Conservation (phyloP, 2,113 vertebrate genomes). For the Aplodontia rufa region DNA sequence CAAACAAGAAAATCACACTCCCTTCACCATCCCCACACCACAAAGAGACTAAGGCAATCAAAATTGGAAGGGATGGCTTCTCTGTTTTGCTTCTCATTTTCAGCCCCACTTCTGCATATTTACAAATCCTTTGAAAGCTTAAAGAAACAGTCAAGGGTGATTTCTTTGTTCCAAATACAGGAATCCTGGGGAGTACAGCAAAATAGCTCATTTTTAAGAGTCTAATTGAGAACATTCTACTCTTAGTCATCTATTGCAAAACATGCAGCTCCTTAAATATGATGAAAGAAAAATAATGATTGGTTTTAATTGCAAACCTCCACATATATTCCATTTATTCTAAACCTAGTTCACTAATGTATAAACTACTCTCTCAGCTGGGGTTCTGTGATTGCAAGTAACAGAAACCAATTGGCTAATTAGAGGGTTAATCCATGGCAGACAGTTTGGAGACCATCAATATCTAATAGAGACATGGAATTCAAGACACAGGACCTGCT, state of each 20-base stretch:
- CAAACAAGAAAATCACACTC: neutral
- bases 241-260: neutral
- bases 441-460: neutral
- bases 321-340: neutral
- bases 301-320: too few species aligned
- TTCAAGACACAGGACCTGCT: neutral
- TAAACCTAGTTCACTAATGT: constrained; percentile 7
- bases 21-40: neutral
- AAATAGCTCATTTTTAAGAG: neutral
- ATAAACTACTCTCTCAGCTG: neutral
- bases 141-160: neutral
- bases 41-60: neutral
- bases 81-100: neutral
- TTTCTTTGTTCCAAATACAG: neutral
- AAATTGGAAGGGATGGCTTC: neutral
- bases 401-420: neutral
- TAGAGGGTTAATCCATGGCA: neutral
- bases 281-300: neutral
- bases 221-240: neutral
- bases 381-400: neutral
- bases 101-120: neutral
- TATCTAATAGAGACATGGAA: neutral
- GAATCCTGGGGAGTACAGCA: neutral
- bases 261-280: neutral
- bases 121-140: neutral